Percentiles rank a stretch among this genome's conserved stretches.
phyloP scores from a whole-genome alignment of 2,797 vertebrate species.

The Channallabes apus region DNA sequence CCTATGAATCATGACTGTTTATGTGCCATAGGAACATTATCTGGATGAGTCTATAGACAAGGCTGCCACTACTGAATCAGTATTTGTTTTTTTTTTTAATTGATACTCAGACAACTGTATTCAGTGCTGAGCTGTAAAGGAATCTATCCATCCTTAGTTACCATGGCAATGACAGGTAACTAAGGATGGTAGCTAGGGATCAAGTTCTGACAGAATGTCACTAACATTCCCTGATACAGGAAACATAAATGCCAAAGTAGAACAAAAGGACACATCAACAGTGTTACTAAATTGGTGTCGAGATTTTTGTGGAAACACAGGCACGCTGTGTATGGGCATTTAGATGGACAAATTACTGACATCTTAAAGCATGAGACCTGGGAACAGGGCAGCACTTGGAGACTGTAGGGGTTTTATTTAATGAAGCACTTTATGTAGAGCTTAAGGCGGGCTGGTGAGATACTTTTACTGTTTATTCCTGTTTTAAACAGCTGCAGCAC shows the following conservation, averaged over 20 bases:
- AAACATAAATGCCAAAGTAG: constrained; percentile 2
- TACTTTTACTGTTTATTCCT: not conserved
- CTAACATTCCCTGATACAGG: not conserved
- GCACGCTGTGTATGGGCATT: too few species aligned
- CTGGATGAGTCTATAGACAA: not conserved
- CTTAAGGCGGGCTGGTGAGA: not conserved
- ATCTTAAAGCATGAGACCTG: not conserved
- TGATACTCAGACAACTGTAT: not conserved
- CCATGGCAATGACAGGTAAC: constrained; percentile 29
- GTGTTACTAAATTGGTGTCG: not conserved
- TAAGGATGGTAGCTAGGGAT: constrained; percentile 25
- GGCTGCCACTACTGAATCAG: not conserved
- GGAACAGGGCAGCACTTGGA: not conserved
- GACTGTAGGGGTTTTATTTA: too few species aligned
- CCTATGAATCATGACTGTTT: not conserved
- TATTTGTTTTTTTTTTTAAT: not conserved
- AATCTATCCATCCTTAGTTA: constrained; percentile 9
- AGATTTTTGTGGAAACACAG: not conserved
- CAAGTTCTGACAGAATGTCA: constrained; percentile 13
- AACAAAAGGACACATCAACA: not conserved
- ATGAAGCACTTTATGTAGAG: not conserved
- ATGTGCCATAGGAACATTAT: not conserved
- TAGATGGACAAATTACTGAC: not conserved
- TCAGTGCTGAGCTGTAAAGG: not conserved
- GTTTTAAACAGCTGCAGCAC: not conserved